Evolutionary conservation across 2,888 invertebrate species (phyloP), one percentile per base, ranked within the genome.

Genomic region (Lumbricus terrestris): DNA sequence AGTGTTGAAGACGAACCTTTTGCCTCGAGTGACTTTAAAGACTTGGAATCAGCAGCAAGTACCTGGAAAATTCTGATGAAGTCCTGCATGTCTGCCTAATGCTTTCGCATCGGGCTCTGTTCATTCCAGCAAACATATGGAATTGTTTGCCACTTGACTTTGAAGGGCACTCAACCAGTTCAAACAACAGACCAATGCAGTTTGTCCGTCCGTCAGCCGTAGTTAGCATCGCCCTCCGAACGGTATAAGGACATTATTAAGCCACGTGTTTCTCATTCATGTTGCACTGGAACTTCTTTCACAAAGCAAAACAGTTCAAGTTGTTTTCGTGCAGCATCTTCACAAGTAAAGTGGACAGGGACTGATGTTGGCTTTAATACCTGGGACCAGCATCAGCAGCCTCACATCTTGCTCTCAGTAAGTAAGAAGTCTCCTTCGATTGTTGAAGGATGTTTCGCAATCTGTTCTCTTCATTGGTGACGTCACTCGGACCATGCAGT

Each of bases 1-100:
- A 29, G 69, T 69, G 69, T 69, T 69, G 69, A n/a, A 69, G 69
- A 29, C n/a, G 69, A n/a, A n/a, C 4, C 69, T 29, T 69, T 69
- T 69, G n/a, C 69, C 69, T 69, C 69, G 69, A 69, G 69, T 69
- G 69, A 69, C 69, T 69, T n/a, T 69, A 69, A 69, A 69, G 69
- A 69, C 69, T 69, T n/a, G 16, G 69, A 29, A 69, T 29, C 23
- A 40, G 42, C 47, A 69, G n/a, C 29, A 29, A 69, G n/a, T n/a
- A 69, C 69, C 69, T 69, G 69, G 69, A 69, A 69, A n/a, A n/a
- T 69, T 69, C 69, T 69, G 69, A 69, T n/a, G 69, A 69, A n/a
- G n/a, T n/a, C n/a, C 69, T 69, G 69, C n/a, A n/a, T n/a, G 69
- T n/a, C 69, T 69, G 69, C n/a, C 69, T 69, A 69, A 69, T 69